A percentile compares a stretch with the other conserved stretches of the same genome.
phyloP scores from a whole-genome alignment of 2,888 invertebrate species.

The Ophioninae sp. region DNA sequence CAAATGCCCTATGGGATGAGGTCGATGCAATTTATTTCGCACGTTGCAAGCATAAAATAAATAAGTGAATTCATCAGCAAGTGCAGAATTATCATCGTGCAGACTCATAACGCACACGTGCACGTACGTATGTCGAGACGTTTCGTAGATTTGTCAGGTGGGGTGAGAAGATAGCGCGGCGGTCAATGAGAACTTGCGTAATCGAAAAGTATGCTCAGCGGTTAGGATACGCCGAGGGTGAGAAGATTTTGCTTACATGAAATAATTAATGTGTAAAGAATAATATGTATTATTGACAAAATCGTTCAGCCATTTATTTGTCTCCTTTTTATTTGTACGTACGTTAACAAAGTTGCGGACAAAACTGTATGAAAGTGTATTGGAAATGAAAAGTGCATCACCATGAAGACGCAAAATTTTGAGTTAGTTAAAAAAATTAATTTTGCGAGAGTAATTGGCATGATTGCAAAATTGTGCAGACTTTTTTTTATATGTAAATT shows the following conservation, averaged over 20 bases:
- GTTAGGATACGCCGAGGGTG: neutral
- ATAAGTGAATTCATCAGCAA: conserved; percentile 35
- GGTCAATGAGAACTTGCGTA: conserved; percentile 25
- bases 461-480: no score
- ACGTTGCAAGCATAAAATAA: conserved; percentile 26
- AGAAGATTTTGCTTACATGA: no score
- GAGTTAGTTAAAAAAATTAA: no score
- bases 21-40: conserved; percentile 27
- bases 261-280: no score
- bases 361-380: no score
- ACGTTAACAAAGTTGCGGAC: no score
- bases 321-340: no score
- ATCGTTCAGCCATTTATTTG: no score
- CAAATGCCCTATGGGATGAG: conserved; percentile 27
- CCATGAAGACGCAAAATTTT: no score
- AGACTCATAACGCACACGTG: neutral
- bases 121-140: neutral
- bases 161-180: neutral
- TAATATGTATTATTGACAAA: neutral
- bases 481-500: no score
- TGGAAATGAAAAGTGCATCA: no score
- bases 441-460: no score
- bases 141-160: conserved; percentile 7
- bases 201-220: neutral
- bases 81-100: conserved; percentile 15